A percentile compares a stretch with the other conserved stretches of the same genome.
Conservation (phyloP, 2,888 invertebrate genomes). For the Aromia moschata region DNA sequence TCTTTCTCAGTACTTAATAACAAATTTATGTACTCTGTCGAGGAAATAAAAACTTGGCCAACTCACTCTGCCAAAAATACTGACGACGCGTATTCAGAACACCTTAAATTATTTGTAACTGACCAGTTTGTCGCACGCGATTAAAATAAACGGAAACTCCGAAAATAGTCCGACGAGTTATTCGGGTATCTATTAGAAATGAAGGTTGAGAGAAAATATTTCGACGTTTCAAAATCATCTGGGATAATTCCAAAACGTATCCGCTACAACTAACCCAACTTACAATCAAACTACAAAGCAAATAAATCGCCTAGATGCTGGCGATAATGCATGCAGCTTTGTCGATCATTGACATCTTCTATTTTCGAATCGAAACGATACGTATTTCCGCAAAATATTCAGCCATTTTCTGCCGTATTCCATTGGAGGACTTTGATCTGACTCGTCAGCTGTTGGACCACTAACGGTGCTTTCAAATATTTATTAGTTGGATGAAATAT, state of each 20-base stretch:
- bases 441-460: neutral
- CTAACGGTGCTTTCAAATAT: too few relatives aligned
- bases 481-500: too few relatives aligned
- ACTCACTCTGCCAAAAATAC: neutral
- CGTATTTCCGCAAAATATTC: neutral
- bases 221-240: too few relatives aligned
- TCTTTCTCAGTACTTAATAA: too few relatives aligned
- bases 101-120: neutral
- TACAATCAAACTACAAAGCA: too few relatives aligned
- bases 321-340: slow-evolving; percentile 15
- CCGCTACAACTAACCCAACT: too few relatives aligned
- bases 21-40: too few relatives aligned
- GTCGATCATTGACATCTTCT: slow-evolving; percentile 24
- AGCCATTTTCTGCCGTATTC: neutral
- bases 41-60: neutral
- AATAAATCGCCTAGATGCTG: neutral
- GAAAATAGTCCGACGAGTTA: too few relatives aligned
- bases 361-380: neutral
- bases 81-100: neutral
- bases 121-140: neutral
- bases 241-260: too few relatives aligned
- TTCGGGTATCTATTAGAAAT: too few relatives aligned
- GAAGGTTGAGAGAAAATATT: too few relatives aligned
- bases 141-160: neutral
- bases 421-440: neutral